Evolutionary conservation across 2,888 invertebrate genomes (phyloP).

Genomic region (Nomada fabriciana): DNA sequence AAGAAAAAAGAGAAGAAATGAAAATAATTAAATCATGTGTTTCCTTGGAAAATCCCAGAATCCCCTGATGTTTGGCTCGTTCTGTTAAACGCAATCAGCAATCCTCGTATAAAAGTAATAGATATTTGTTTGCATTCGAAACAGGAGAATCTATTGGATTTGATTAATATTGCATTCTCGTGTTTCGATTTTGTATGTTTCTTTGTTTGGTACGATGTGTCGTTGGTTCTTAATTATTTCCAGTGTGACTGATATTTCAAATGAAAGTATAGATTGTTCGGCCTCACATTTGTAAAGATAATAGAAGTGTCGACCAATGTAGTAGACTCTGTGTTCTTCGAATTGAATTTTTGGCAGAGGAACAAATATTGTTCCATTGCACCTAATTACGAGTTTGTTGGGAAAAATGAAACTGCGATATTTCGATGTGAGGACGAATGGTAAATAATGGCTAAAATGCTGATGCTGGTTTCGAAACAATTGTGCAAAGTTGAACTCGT

Average conservation of each 20-base stretch:
- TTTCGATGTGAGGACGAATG: constrained; percentile 20
- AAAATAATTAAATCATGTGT: constrained; percentile 1
- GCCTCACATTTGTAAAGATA: constrained; percentile 7
- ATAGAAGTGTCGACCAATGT: neutral
- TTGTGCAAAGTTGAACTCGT: neutral
- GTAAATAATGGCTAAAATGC: constrained; percentile 5
- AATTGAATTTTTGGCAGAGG: too few species aligned
- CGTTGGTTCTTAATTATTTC: too few species aligned
- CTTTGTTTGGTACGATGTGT: too few species aligned
- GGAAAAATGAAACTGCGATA: neutral
- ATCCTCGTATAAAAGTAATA: neutral
- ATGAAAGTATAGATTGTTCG: neutral
- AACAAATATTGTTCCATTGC: neutral
- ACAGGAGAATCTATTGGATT: neutral
- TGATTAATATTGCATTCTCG: neutral
- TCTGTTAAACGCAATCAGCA: neutral
- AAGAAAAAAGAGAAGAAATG: neutral
- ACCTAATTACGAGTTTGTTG: neutral
- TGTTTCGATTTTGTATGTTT: neutral
- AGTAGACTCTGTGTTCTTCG: neutral
- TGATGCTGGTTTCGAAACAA: constrained; percentile 27
- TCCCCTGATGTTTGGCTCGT: neutral
- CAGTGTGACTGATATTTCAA: too few species aligned
- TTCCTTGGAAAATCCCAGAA: neutral
- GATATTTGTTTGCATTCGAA: neutral